A percentile compares a stretch with the other conserved stretches of the same genome.
phyloP scores from a whole-genome alignment of 1,140 invertebrate species.

The Leptopilina boulardi region DNA sequence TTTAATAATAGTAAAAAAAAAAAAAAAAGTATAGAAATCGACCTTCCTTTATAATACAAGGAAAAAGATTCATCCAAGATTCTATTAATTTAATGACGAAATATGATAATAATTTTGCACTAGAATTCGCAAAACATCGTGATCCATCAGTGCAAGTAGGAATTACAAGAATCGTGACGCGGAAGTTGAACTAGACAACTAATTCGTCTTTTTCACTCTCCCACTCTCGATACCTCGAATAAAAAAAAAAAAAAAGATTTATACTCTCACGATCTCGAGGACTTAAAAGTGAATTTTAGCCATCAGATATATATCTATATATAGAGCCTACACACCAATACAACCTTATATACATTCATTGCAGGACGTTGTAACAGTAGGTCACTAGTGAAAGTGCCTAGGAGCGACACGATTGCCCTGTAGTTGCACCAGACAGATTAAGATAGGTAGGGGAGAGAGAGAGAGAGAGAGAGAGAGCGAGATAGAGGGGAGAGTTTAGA shows the following conservation, averaged over 20 bases:
- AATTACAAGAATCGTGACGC: slow-evolving; percentile 51
- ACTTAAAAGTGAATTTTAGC: neutral
- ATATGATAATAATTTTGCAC: slow-evolving; percentile 1
- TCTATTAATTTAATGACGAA: slow-evolving; percentile 6
- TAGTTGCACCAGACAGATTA: slow-evolving; percentile 54
- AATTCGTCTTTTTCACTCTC: slow-evolving; percentile 9
- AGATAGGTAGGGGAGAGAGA: slow-evolving; percentile 49
- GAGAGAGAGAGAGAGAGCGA: slow-evolving; percentile 52
- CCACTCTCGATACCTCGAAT: neutral
- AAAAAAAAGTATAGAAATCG: neutral
- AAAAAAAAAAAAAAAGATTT: too few relatives aligned
- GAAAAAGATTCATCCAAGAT: neutral
- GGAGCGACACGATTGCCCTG: slow-evolving; percentile 53
- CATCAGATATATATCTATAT: neutral
- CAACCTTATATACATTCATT: slow-evolving; percentile 38
- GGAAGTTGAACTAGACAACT: slow-evolving; percentile 19
- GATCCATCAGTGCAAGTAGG: slow-evolving; percentile 36
- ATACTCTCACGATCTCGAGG: neutral
- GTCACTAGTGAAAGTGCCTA: slow-evolving; percentile 62
- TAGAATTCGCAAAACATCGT: slow-evolving; percentile 20
- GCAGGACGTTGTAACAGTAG: slow-evolving; percentile 57
- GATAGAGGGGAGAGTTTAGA: slow-evolving; percentile 52
- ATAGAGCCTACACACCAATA: neutral
- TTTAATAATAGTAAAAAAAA: neutral
- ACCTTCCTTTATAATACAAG: slow-evolving; percentile 5